Evolutionary conservation across 2,113 vertebrate genomes (phyloP), one percentile per base, ranked within the genome.

Genomic region (Melanotaenia duboulayi): DNA sequence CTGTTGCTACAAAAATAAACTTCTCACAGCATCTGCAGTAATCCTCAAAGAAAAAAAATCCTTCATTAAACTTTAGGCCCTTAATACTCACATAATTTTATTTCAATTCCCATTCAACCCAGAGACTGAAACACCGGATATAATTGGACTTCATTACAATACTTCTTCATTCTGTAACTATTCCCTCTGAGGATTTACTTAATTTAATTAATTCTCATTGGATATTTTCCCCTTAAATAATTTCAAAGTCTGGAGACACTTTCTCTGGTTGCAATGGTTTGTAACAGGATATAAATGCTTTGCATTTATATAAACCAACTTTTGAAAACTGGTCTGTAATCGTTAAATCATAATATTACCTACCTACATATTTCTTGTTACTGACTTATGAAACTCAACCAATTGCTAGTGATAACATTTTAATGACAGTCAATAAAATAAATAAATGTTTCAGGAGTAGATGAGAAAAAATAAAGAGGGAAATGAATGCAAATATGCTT

Each of bases 1-100:
- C 19, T 39, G 39, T 49, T 28, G 44, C 57, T 58, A 51, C 16
- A 37, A 24, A 74, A 64, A 25, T 39, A 79, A 32, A 40, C 48
- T 39, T 37, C 32, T 42, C 28, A 48, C 65, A 35, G 65, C 59
- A 22, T 32, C 56, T 54, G 16, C 20, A 55, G 42, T 54, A 61
- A 39, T 55, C 28, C 23, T 13, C 44, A 44, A 10, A 37, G 25
- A n/a, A 67, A 60, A 58, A 19, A n/a, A 6, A 35, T 5, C 22
- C 17, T 35, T 51, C 11, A 39, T 35, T 12, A 24, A 25, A 49
- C 22, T 25, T 22, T 16, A 20, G 11, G 11, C 16, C 17, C 51
- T 19, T 44, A 32, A 66, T 14, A 22, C 2, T 32, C 19, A 9
- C 12, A 14, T 32, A 1, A 42, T 12, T 54, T 11, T 20, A 40